phyloP scores from a whole-genome alignment of 2,888 invertebrate genomes.

The Diachrysia chrysitis region DNA sequence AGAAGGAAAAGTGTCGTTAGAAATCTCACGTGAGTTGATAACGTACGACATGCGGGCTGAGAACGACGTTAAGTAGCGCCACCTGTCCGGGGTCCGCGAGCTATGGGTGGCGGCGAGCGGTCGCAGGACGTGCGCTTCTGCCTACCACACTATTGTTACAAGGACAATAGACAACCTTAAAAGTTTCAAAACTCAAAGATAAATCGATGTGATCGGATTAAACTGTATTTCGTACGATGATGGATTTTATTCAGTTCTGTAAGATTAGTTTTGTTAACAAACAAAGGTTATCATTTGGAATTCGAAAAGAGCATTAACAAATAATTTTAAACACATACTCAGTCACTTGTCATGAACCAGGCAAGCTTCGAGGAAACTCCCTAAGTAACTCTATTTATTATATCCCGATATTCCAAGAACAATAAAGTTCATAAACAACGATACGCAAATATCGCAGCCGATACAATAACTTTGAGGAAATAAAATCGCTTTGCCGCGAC shows the following conservation, averaged over 20 bases:
- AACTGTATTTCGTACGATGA: too few species aligned
- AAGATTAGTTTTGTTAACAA: too few species aligned
- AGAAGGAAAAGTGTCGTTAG: conserved; percentile 26
- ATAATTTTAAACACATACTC: not conserved
- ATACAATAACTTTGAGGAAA: conserved; percentile 30
- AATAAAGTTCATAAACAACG: conserved; percentile 3
- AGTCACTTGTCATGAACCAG: conserved; percentile 6
- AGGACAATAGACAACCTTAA: not conserved
- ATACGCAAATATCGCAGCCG: conserved; percentile 1
- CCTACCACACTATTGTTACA: not conserved
- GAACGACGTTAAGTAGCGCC: conserved; percentile 37
- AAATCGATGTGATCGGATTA: not conserved
- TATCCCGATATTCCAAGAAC: not conserved
- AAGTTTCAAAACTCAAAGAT: not conserved
- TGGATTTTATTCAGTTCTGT: too few species aligned
- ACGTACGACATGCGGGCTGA: conserved; percentile 28
- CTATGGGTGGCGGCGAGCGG: conserved; percentile 17
- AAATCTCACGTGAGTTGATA: conserved; percentile 37
- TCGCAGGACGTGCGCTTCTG: not conserved
- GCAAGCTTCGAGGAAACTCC: conserved; percentile 3
- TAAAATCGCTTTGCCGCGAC: conserved; percentile 42
- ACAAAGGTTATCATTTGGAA: not conserved
- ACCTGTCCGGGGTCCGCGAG: conserved; percentile 36
- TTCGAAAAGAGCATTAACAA: not conserved
- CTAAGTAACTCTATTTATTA: not conserved